A percentile compares a stretch with the other conserved stretches of the same genome.
Conservation (phyloP, 2,113 vertebrate genomes). For the Bucco capensis region DNA sequence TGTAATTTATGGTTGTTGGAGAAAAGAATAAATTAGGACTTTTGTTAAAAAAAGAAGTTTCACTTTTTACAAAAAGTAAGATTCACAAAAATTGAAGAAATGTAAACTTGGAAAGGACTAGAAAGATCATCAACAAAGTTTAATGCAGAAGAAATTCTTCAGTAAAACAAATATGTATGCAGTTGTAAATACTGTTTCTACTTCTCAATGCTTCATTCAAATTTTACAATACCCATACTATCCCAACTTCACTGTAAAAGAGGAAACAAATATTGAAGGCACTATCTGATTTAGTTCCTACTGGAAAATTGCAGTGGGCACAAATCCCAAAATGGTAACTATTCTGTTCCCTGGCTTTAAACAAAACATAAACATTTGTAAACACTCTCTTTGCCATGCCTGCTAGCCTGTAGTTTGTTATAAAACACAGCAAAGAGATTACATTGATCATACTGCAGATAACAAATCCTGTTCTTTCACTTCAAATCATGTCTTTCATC, state of each 20-base stretch:
- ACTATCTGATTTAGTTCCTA: not conserved
- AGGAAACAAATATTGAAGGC: not conserved
- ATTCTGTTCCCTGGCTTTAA: not conserved
- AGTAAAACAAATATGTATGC: not conserved
- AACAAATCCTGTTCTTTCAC: not conserved
- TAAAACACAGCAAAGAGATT: not conserved
- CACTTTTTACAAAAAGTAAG: not conserved
- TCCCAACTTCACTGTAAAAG: not conserved
- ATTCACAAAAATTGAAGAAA: not conserved
- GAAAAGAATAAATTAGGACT: not conserved
- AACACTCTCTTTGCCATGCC: not conserved
- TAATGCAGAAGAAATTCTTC: not conserved
- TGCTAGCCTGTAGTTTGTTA: not conserved
- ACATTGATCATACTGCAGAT: not conserved
- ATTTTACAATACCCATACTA: not conserved
- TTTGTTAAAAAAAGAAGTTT: not conserved
- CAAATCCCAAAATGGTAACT: constrained; percentile 5
- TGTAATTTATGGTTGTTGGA: not conserved
- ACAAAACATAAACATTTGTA: not conserved
- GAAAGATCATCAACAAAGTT: not conserved
- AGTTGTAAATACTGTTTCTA: not conserved
- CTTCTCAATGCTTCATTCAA: not conserved
- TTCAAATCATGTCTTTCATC: not conserved
- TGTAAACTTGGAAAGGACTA: not conserved
- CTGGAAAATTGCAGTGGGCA: constrained; percentile 22